Evolutionary conservation across 1,140 invertebrate species (phyloP), one percentile per base, ranked within the genome.

Genomic region (Mycetomoellerius zeteki): DNA sequence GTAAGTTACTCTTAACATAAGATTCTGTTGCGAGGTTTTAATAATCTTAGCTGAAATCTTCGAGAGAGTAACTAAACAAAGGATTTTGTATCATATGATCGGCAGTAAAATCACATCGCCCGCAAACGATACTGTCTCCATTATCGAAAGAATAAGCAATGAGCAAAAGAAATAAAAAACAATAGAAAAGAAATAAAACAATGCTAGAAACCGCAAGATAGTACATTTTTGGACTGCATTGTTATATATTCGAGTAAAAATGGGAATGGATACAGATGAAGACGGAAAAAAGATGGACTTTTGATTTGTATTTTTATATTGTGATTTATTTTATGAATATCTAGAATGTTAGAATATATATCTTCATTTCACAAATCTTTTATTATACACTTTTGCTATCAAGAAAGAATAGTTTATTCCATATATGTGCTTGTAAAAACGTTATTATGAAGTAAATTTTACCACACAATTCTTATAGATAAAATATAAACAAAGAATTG

Each of bases 221-320:
- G 58, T 87, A 77, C 65, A 64, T 78, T 76, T 47, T 73, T 73
- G 72, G 50, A 89, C 10, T 30, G 78, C 69, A 73, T 52, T 80
- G 56, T 73, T 89, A 58, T 50, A 88, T 7, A 58, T 37, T 54
- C 16, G 19, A 81, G n/a, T 60, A 73, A 86, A n/a, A 58, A 80
- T 69, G 24, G 80, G 85, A 90, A 77, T 62, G 6, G 30, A 62
- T 78, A 64, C 24, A 27, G 43, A 52, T 54, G 14, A 86, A 69
- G 58, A 8, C 10, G 50, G 19, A 85, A 64, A 69, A 72, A 69
- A 86, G 85, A 90, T 30, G 37, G 52, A 90, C 54, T 86, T 91
- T 90, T 76, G 69, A 93, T 94, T 94, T 94, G 93, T 94, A 94
- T 94, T 94, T 94, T 94, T 94, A 92, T 94, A 94, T 93, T 90